phyloP scores from a whole-genome alignment of 2,888 invertebrate genomes.

The Vandiemenella viatica region DNA sequence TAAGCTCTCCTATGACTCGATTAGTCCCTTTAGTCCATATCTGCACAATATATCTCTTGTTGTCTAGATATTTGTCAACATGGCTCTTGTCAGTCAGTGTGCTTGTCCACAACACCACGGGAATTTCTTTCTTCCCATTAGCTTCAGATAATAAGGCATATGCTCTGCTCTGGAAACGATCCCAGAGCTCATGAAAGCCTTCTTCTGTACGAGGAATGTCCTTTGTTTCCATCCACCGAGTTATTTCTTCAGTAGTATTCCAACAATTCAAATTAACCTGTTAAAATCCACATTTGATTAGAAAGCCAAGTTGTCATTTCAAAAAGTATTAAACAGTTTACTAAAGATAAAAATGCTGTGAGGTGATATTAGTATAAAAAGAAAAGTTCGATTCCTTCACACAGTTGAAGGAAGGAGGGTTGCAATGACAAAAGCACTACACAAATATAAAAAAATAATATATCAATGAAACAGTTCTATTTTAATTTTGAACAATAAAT shows the following conservation, averaged over 20 bases:
- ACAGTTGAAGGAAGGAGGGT: no score
- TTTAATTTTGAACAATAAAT: no score
- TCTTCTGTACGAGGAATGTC: slow-evolving; percentile 16
- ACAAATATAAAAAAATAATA: no score
- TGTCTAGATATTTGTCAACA: slow-evolving; percentile 48
- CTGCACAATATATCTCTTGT: slow-evolving; percentile 65
- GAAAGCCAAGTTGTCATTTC: no score
- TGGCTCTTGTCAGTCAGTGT: slow-evolving; percentile 51
- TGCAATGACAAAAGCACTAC: no score
- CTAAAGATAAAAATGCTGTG: no score
- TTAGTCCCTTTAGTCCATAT: slow-evolving; percentile 62
- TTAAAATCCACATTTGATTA: no score
- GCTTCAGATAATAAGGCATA: slow-evolving; percentile 9
- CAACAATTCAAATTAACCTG: slow-evolving; percentile 48
- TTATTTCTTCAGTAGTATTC: slow-evolving; percentile 54
- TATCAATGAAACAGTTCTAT: no score
- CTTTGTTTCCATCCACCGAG: slow-evolving; percentile 21
- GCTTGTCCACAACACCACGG: slow-evolving; percentile 63
- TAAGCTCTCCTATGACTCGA: slow-evolving; percentile 37
- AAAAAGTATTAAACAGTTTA: no score
- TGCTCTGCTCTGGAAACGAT: slow-evolving; percentile 19
- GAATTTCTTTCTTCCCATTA: slow-evolving; percentile 31
- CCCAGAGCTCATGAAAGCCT: slow-evolving; percentile 31
- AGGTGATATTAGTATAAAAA: no score
- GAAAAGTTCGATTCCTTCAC: no score